Evolutionary conservation across 2,888 invertebrate genomes (phyloP), one percentile per base, ranked within the genome.

Genomic region (Phlogophora meticulosa): DNA sequence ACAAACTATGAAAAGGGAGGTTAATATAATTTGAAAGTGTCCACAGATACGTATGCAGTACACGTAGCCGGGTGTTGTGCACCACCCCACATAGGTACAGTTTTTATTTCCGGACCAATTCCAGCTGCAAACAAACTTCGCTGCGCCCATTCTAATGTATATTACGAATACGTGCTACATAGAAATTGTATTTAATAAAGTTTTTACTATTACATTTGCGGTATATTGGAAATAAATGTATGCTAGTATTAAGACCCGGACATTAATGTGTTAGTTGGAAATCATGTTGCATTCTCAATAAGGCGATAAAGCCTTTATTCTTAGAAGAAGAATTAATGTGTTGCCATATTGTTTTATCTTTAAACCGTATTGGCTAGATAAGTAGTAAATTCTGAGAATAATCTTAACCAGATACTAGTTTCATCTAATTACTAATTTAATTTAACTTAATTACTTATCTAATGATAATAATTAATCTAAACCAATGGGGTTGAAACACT

Each of bases 41-140:
- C 72, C 57, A 67, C 75, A 73, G 64, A 84, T 90, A 86, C 72
- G 81, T 76, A 92, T 85, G 85, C 90, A 57, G 74, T 81, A 80
- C 91, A 92, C 92, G 92, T 92, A 88, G 56, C n/a, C 38, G 78
- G 78, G 78, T 76, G 84, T 85, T 81, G 84, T 88, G 89, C 88
- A 88, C 72, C 87, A 83, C 86, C 87, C 88, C 85, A 86, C 87
- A 88, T 86, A 28, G 28, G 28, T 28, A 88, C 86, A 90, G 85
- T 89, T 90, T 91, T 90, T 90, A 90, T 90, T 89, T 88, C 89
- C 88, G 82, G 79, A 72, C 76, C 85, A 83, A 82, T 85, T 83
- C 77, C 72, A 78, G 75, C 77, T 81, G 85, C 89, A 87, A 89
- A 88, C 89, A 88, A 83, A 86, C 85, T 85, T 84, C 85, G 79